Evolutionary conservation across 2,888 invertebrate species (phyloP), one percentile per base, ranked within the genome.

Genomic region (Gerris lacustris): DNA sequence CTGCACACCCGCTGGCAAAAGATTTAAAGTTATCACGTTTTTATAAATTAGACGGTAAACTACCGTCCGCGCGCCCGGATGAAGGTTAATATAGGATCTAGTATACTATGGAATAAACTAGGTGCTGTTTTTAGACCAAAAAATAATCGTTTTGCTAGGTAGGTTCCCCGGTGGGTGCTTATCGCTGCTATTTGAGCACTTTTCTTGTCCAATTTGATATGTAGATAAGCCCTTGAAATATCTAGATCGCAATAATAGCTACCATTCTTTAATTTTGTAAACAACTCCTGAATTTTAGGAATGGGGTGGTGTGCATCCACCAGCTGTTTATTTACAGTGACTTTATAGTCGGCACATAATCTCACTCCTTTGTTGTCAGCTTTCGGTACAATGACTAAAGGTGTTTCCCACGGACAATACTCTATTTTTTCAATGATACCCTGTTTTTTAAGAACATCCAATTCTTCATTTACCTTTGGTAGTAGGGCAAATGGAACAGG

Each of bases 71-170:
- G 31, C 31, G 31, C 31, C 31, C 31, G 31, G 31, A 31, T 31
- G 31, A 31, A 31, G 31, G 31, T 55, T 55, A 55, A 55, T 11
- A 55, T 15, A 11, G 9, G 55, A 55, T 55, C 55, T 15, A 55
- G 9, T 55, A 55, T 15, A 55, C 55, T 9, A 55, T 55, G 55
- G 68, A 75, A 76, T 64, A 73, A 72, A 15, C 66, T 62, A n/a
- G 73, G 75, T 7, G 73, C 74, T 11, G 73, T 73, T 71, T 74
- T 75, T 44, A 74, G 74, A n/a, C 69, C 69, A 69, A 71, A 74
- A 63, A 45, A 68, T 63, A 70, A 67, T 55, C 66, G 68, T 68
- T 70, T 72, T 67, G 70, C 64, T 70, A 67, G 63, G 67, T 67
- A 70, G 6, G 63, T 11, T 55, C 55, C 55, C 15, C 55, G 9